Base-by-base conservation (phyloP, 2,888 invertebrate genomes). In the Tetragnatha montana region DNA sequence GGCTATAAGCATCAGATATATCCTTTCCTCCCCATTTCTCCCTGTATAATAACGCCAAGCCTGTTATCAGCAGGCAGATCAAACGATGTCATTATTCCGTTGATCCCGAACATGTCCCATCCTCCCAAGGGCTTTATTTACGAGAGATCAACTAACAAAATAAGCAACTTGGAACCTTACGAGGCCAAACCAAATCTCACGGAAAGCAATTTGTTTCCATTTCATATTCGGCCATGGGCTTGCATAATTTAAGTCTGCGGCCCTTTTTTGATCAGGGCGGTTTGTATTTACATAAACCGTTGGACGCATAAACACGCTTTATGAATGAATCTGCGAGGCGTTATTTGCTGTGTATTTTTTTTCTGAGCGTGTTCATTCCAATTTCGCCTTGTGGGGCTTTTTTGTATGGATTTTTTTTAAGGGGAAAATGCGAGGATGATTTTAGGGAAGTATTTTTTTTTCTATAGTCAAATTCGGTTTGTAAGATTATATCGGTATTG, bases 61-160 rank as follows among this genome's bases (percentile, higher is more conserved):
- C 71, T 81, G 76, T 69, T 88, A 76, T 87, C 81, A 78, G 76
- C 76, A 88, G 84, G 88, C 71, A 88, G 88, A 88, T 88, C 83
- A 84, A 84, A 84, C 84, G 88, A 88, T 80, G 80, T 88, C 88
- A 84, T 88, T 88, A 88, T 88, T 71, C 73, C 73, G 35, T n/a
- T 73, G 83, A 88, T 83, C 80, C 82, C 47, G 22, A 68, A 0
- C 14, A 60, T 60, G 60, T 60, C 60, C 60, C 17, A 10, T 17
- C 17, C 60, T 74, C 86, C 68, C 86, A 7, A 80, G 86, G 80
- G 86, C 74, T 86, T 86, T 86, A 86, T 86, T 86, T 86, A 81
- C 71, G 68, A 86, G 21, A 35, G 86, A 50, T 86, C 86, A 80
- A 80, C 47, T 47, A 47, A 22, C 35, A 60, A 78, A 84, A 79